Base-by-base conservation (phyloP, 2,888 invertebrate genomes). In the Lobophora halterata region DNA sequence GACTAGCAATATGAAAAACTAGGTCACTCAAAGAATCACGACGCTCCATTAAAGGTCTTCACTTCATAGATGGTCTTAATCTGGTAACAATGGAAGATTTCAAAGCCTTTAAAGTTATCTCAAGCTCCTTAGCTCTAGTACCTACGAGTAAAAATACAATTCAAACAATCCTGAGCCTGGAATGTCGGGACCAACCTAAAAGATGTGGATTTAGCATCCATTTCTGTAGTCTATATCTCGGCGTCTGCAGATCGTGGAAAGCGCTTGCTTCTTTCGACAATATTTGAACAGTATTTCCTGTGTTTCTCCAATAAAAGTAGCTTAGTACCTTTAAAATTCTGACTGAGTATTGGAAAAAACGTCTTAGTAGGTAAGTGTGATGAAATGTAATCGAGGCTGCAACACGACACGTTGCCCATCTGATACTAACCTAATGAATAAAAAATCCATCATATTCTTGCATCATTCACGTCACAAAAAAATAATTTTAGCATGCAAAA, bases 181-280 rank as follows among this genome's bases (percentile, higher is more conserved):
- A 36, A 35, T 61, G 58, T n/a, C n/a, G n/a, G n/a, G n/a, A n/a
- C n/a, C n/a, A n/a, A n/a, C n/a, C n/a, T n/a, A n/a, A n/a, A 19
- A 27, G 31, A 27, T 41, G 31, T 62, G 52, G 47, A 53, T 58
- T 55, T 55, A 58, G 54, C 49, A 55, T 55, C 43, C 52, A 58
- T 49, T 58, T 61, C 60, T 53, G 57, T 52, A 61, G 55, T 49
- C 50, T 49, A 49, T 40, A 46, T 39, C 43, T 52, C 46, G 19
- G 30, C 29, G 34, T 28, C 27, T 34, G 34, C 37, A 47, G 48
- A 30, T 43, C 36, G 40, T 49, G 56, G 17, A 57, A 61, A 56
- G 61, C 61, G 61, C 59, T 61, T 60, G 63, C 59, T 55, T 39
- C 46, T 58, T 49, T 38, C 38, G 58, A 58, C 62, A 72, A 71